Evolutionary conservation across 2,113 vertebrate species (phyloP).

Genomic region (Nannospalax galili): DNA sequence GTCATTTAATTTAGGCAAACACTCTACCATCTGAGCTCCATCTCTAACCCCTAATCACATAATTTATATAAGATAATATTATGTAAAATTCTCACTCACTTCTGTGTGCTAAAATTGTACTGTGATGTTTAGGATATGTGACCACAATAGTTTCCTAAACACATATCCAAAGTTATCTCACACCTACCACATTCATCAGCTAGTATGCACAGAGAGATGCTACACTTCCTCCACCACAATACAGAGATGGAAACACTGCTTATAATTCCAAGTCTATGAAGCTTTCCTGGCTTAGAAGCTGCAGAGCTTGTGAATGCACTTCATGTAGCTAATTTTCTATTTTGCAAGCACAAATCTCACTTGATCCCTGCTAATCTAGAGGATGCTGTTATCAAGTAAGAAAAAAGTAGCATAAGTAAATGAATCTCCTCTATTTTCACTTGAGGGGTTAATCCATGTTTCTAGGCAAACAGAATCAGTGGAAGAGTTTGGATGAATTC

Average conservation of each 20-base stretch:
- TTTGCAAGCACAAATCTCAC: slow-evolving; percentile 74
- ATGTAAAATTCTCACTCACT: neutral
- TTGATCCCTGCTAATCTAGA: slow-evolving; percentile 48
- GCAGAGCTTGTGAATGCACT: slow-evolving; percentile 35
- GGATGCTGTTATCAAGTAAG: slow-evolving; percentile 45
- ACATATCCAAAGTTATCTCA: neutral
- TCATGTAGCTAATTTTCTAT: slow-evolving; percentile 62
- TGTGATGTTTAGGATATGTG: neutral
- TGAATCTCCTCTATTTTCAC: slow-evolving; percentile 12
- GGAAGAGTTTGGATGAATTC: slow-evolving; percentile 27
- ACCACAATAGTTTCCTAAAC: neutral
- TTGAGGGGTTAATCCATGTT: slow-evolving; percentile 53
- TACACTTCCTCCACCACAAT: accelerated
- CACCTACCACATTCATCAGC: neutral
- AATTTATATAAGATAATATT: neutral
- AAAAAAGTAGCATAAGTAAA: slow-evolving; percentile 13
- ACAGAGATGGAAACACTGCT: neutral
- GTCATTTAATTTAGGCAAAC: too few relatives aligned
- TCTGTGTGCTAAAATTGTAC: neutral
- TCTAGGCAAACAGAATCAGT: slow-evolving; percentile 24
- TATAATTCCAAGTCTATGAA: slow-evolving; percentile 31
- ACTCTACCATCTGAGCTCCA: neutral
- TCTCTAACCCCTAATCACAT: too few relatives aligned
- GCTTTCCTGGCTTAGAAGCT: slow-evolving; percentile 5
- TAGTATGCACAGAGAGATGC: neutral